Percentiles rank a stretch among this genome's conserved stretches.
Conservation (phyloP, 2,888 invertebrate genomes). For the Neoaliturus tenellus region DNA sequence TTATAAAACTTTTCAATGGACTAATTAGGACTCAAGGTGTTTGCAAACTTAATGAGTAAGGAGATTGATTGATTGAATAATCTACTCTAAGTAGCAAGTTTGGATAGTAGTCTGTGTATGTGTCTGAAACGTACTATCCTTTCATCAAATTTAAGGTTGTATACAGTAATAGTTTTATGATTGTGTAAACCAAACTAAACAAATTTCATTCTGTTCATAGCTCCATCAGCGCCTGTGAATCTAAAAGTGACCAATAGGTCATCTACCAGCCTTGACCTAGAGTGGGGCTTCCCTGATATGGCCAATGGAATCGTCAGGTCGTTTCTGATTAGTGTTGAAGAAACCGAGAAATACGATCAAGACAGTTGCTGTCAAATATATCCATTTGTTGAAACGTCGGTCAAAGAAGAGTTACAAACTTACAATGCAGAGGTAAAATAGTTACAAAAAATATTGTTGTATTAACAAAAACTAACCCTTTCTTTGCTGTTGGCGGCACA, state of each 20-base stretch:
- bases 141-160: not conserved
- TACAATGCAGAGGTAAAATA: conserved; percentile 48
- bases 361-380: conserved; percentile 45
- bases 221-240: conserved; percentile 39
- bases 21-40: no score
- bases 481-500: no score
- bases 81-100: not conserved
- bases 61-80: not conserved
- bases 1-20: no score
- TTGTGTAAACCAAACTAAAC: not conserved
- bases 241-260: conserved; percentile 30
- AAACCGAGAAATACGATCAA: conserved; percentile 39
- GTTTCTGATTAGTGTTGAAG: conserved; percentile 47
- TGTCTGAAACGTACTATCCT: not conserved
- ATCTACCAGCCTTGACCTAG: conserved; percentile 4
- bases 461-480: no score
- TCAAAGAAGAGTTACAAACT: conserved; percentile 2
- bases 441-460: no score
- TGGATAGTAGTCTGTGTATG: not conserved
- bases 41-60: no score
- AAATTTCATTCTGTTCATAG: conserved; percentile 19
- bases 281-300: conserved; percentile 41
- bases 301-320: conserved; percentile 50
- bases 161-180: not conserved
- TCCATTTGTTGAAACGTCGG: conserved; percentile 30